phyloP scores from a whole-genome alignment of 2,888 invertebrate genomes.

The Sipha maydis region DNA sequence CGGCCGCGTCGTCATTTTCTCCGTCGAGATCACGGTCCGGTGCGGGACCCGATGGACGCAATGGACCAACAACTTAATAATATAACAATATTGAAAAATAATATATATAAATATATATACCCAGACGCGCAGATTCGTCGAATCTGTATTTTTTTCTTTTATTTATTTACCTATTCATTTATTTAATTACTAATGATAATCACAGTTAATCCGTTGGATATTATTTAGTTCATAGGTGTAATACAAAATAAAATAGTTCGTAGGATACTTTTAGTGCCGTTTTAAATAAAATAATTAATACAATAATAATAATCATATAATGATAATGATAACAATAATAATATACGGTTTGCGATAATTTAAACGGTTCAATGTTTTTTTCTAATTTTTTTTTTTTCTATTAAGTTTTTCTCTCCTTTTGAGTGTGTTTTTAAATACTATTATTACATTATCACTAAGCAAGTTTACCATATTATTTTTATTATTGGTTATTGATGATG shows the following conservation, averaged over 20 bases:
- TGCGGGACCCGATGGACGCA: slow-evolving; percentile 19
- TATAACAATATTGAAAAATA: not conserved
- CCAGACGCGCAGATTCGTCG: slow-evolving; percentile 47
- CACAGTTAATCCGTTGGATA: slow-evolving; percentile 47
- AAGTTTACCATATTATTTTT: not conserved
- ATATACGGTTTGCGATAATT: slow-evolving; percentile 37
- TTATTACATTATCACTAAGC: not conserved
- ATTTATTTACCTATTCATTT: slow-evolving; percentile 24
- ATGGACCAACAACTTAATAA: slow-evolving; percentile 41
- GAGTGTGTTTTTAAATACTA: slow-evolving; percentile 4
- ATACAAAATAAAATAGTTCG: slow-evolving; percentile 34
- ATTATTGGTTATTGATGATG: slow-evolving; percentile 31
- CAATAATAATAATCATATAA: slow-evolving; percentile 5
- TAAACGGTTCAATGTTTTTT: slow-evolving; percentile 40
- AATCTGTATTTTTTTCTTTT: slow-evolving; percentile 41
- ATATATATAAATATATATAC: slow-evolving; percentile 6
- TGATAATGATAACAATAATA: slow-evolving; percentile 32
- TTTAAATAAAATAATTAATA: slow-evolving; percentile 29
- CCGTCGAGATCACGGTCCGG: not conserved
- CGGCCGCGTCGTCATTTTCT: not conserved
- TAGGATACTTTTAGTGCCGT: slow-evolving; percentile 56
- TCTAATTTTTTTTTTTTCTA: not conserved
- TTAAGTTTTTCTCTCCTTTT: slow-evolving; percentile 21
- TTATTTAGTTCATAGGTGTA: slow-evolving; percentile 33
- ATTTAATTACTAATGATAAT: slow-evolving; percentile 31